Evolutionary conservation across 2,797 vertebrate genomes (phyloP).

Genomic region (Semotilus atromaculatus): DNA sequence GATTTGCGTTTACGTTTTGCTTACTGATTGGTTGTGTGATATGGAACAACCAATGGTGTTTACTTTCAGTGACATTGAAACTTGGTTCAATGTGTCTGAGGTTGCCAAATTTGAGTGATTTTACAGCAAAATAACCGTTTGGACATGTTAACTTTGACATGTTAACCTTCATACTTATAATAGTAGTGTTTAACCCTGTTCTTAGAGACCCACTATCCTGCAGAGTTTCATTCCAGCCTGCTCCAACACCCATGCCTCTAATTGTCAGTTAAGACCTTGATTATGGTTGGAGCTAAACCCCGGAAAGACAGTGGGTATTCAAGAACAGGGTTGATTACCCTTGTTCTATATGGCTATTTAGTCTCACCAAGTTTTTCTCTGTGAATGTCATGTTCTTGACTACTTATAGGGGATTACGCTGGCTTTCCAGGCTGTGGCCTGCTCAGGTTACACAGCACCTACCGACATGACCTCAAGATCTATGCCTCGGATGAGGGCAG

Average conservation of each 20-base stretch:
- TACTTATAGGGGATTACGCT: constrained; percentile 90
- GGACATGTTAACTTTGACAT: background rate
- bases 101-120: background rate
- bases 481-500: constrained; percentile 97
- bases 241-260: background rate
- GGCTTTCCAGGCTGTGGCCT: constrained; percentile 97
- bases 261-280: background rate
- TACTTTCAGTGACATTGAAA: background rate
- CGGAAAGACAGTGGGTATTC: background rate
- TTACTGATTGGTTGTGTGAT: background rate
- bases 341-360: background rate
- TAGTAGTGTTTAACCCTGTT: background rate
- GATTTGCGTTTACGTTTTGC: background rate
- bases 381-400: background rate
- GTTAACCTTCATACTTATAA: background rate
- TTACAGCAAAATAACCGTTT: background rate
- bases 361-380: background rate
- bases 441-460: constrained; percentile 95
- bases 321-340: constrained; percentile 1
- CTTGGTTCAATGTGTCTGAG: background rate
- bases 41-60: background rate
- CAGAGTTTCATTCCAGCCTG: background rate
- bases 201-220: background rate
- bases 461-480: constrained; percentile 97
- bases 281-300: background rate